Evolutionary conservation across 2,888 invertebrate genomes (phyloP), one percentile per base, ranked within the genome.

Genomic region (Strigamia transsilvanica): DNA sequence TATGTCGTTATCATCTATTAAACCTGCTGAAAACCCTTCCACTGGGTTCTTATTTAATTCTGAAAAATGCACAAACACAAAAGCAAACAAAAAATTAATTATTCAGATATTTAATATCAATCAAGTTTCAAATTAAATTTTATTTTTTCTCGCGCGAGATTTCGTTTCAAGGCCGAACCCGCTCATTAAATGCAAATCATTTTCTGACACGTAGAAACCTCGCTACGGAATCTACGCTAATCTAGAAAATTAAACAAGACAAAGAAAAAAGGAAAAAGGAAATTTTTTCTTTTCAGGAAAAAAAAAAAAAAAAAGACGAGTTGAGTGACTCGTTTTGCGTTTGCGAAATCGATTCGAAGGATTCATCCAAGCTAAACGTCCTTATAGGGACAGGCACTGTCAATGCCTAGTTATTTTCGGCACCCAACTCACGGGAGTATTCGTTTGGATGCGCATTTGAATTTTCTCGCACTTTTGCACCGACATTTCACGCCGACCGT

Each of bases 41-140:
- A 99, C 98, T 88, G 99, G 98, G 92, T 98, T 97, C 91, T 98
- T 98, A 90, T 97, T 97, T 88, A 99, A 90, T 92, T 99, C 99
- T 98, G 91, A 18, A 79, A 79, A 23, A n/a, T n/a, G n/a, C n/a
- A n/a, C n/a, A n/a, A n/a, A n/a, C n/a, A n/a, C n/a, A n/a, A n/a
- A n/a, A n/a, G n/a, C n/a, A 34, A 38, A 79, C 38, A 27, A 79
- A 23, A 27, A 27, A 27, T 27, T 2, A 27, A 27, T 2, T 27
- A 27, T 27, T 27, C 3, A 1, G 27, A 27, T 27, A 27, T 27
- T 27, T 27, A 27, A 27, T 27, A 27, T 27, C 27, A 27, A 27
- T 27, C 3, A 27, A 27, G 27, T 27, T 27, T 27, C 27, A 27
- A 27, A 27, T 27, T 27, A 27, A 27, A 27, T n/a, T 27, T 27